Evolutionary conservation across 2,113 vertebrate species (phyloP), one percentile per base, ranked within the genome.

Genomic region (Sylvietta virens): DNA sequence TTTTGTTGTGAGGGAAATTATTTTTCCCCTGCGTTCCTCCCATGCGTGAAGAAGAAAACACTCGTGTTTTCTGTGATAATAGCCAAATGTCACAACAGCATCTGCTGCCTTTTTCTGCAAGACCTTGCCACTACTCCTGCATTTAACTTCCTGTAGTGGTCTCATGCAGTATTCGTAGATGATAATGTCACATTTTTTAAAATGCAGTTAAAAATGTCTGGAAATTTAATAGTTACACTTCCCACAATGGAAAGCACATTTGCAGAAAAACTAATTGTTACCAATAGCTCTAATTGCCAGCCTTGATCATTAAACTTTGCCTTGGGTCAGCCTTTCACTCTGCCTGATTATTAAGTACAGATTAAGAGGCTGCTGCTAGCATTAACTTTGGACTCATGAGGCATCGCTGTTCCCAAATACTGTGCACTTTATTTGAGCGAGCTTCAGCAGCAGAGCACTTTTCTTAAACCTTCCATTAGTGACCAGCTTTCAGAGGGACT

Each of bases 301-400:
- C 64, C 83, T 81, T 35, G 57, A 76, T 54, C 69, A 72, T 95
- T 94, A 91, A 94, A 85, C 83, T 94, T 87, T 86, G 72, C 88
- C 66, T 94, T 92, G 39, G 66, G 76, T 82, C 56, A 66, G 74
- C 56, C 81, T 94, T 92, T 87, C 45, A 39, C 56, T 83, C 91
- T 91, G 89, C 85, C 79, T 51, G 53, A 71, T 88, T 91, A 91
- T 88, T 92, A 82, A 61, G 58, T 35, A 70, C 45, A 64, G 80
- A 89, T 95, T 95, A 90, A 79, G 78, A 58, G 39, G 17, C 45
- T n/a, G 1, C 69, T 88, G 54, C 70, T 64, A 28, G 56, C 76
- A 28, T 81, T 93, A 56, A 31, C 66, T 89, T 56, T 45, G 69
- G 79, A 65, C 47, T 92, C 62, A 26, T 28, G 94, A 94, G 73